Evolutionary conservation across 2,888 invertebrate species (phyloP), one percentile per base, ranked within the genome.

Genomic region (Hirtodrosophila histrioides): DNA sequence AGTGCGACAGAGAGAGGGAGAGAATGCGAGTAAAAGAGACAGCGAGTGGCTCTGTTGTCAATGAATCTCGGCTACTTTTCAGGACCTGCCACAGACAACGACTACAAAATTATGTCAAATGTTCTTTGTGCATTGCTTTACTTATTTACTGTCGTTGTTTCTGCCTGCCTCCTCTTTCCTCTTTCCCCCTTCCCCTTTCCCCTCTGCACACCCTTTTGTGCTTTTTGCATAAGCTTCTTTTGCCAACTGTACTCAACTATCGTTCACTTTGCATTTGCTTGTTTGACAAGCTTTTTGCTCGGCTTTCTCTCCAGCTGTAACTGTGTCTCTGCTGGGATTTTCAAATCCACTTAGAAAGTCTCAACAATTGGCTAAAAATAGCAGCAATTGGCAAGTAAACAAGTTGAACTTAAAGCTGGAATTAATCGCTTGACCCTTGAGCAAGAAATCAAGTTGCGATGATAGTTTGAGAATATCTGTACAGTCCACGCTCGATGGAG

Each of bases 71-170:
- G 55, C 53, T 65, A 56, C 62, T 63, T 78, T 62, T 45, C 60
- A 51, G 57, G 54, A 31, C 49, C 54, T 48, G 56, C 45, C 56
- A 51, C 33, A 66, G 60, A 63, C 58, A 62, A 74, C 41, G 58
- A 63, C 68, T 66, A 50, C 55, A 60, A 70, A 82, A 82, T 84
- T 73, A 81, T 78, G 82, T 80, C 78, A 80, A 80, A 70, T 78
- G 70, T 58, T 62, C 69, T 73, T 69, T 68, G 68, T 62, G 50
- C 40, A 53, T 55, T 69, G 50, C 55, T 68, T 69, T 54, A 62
- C 64, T 64, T 65, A 58, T 81, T 67, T 65, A 64, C 63, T 39
- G 36, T 41, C 29, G 17, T 60, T 69, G 24, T 49, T 31, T 9
- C 40, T 51, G 17, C 24, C 6, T 27, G 12, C 27, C 24, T 6